These are phyloP conservation scores for Macropodus opercularis DNA, from an alignment of 2,797 vertebrate genomes.

Conservation along the genomic window DNA sequence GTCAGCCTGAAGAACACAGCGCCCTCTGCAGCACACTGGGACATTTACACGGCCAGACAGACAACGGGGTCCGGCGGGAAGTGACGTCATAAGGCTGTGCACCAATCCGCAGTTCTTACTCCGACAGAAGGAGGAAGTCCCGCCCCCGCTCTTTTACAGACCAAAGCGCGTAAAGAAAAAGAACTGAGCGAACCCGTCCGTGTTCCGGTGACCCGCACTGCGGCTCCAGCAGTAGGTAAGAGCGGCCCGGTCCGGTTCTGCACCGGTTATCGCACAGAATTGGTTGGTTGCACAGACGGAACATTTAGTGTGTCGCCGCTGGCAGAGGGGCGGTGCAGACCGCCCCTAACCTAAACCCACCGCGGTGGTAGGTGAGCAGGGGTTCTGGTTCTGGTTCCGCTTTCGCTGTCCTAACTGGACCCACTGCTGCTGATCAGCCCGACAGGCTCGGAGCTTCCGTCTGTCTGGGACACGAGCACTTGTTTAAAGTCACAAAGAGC, in stretches of 20 bases:
- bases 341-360: background rate
- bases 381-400: background rate
- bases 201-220: background rate
- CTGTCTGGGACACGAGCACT: background rate
- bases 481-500: background rate
- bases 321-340: conserved; percentile 35
- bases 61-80: conserved; percentile 5
- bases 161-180: conserved; percentile 42
- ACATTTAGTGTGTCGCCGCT: background rate
- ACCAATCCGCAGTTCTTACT: conserved; percentile 23
- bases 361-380: background rate
- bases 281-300: no score
- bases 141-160: conserved; percentile 19
- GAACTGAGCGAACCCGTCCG: conserved; percentile 20
- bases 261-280: background rate
- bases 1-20: conserved; percentile 10
- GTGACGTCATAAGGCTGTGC: background rate
- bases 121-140: conserved; percentile 27
- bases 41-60: conserved; percentile 34
- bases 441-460: background rate
- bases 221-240: conserved; percentile 49
- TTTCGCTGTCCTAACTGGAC: rapidly evolving
- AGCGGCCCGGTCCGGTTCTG: rapidly evolving
- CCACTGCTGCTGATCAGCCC: rapidly evolving
- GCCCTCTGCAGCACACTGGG: background rate